Evolutionary conservation across 2,888 invertebrate species (phyloP).

Genomic region (Archips xylosteana): DNA sequence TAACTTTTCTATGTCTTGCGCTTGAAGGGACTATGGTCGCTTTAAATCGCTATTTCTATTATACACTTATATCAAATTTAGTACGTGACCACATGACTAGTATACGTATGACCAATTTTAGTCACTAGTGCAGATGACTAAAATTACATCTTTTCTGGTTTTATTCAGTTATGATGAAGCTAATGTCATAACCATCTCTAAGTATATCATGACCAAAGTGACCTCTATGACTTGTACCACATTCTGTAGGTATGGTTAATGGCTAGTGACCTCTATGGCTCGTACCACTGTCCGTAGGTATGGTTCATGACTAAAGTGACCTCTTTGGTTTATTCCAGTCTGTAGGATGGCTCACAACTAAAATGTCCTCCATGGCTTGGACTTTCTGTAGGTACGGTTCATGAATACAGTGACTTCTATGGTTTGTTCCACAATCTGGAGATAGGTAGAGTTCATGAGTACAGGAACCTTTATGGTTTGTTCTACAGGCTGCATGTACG

Average conservation of each 20-base stretch:
- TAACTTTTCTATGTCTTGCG: background rate
- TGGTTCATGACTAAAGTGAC: constrained; percentile 92
- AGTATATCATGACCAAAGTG: background rate
- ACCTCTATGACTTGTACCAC: constrained; percentile 45
- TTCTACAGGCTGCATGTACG: constrained; percentile 81
- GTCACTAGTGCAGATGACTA: background rate
- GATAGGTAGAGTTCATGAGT: constrained; percentile 67
- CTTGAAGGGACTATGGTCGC: background rate
- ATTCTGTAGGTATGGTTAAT: constrained; percentile 88
- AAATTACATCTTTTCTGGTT: background rate
- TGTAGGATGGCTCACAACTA: background rate
- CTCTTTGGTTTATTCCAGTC: too few species aligned
- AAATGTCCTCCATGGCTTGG: background rate
- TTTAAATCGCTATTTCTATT: background rate
- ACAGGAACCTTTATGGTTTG: background rate
- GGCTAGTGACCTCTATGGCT: constrained; percentile 94
- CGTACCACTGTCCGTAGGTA: too few species aligned
- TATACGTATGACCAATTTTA: background rate
- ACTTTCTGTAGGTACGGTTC: constrained; percentile 79
- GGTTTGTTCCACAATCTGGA: constrained; percentile 64
- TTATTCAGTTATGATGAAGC: background rate
- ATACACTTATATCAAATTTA: background rate
- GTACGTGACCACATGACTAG: background rate
- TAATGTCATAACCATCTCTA: background rate
- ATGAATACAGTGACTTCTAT: background rate